Evolutionary conservation across 2,113 vertebrate genomes (phyloP).

Genomic region (Erythrolamprus reginae): DNA sequence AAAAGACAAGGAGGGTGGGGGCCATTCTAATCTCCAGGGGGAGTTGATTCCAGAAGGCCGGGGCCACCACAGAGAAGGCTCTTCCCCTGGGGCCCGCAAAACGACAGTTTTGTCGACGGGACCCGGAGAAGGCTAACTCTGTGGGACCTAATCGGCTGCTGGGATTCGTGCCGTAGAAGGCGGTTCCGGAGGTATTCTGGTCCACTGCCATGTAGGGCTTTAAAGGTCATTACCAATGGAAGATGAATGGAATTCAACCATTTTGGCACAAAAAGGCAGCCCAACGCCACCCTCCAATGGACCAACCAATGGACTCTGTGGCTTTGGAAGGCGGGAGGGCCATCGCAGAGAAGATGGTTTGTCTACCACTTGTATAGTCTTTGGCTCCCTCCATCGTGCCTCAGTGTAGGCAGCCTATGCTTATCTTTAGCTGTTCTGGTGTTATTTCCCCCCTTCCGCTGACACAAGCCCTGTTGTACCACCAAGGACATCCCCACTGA

Average conservation of each 20-base stretch:
- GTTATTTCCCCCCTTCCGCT: not conserved
- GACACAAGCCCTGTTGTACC: not conserved
- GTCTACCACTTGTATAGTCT: not conserved
- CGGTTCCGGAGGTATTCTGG: too few relatives aligned
- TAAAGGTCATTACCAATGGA: too few relatives aligned
- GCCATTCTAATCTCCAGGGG: too few relatives aligned
- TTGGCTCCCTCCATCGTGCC: not conserved
- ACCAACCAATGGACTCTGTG: not conserved
- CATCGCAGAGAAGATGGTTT: not conserved
- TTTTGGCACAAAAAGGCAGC: not conserved
- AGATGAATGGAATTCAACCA: not conserved
- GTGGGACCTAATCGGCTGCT: too few relatives aligned
- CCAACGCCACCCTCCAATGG: not conserved
- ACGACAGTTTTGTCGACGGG: too few relatives aligned
- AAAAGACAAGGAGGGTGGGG: too few relatives aligned
- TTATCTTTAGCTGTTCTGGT: not conserved
- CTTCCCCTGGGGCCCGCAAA: too few relatives aligned
- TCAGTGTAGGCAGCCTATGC: not conserved
- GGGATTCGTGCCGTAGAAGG: too few relatives aligned
- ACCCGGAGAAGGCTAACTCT: too few relatives aligned
- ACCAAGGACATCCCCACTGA: not conserved
- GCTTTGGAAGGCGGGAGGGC: not conserved
- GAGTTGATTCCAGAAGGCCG: too few relatives aligned
- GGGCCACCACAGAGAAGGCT: too few relatives aligned
- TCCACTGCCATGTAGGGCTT: too few relatives aligned